These are phyloP conservation scores for Grallaria varia DNA, from an alignment of 2,113 vertebrate species.

Conservation along the genomic window DNA sequence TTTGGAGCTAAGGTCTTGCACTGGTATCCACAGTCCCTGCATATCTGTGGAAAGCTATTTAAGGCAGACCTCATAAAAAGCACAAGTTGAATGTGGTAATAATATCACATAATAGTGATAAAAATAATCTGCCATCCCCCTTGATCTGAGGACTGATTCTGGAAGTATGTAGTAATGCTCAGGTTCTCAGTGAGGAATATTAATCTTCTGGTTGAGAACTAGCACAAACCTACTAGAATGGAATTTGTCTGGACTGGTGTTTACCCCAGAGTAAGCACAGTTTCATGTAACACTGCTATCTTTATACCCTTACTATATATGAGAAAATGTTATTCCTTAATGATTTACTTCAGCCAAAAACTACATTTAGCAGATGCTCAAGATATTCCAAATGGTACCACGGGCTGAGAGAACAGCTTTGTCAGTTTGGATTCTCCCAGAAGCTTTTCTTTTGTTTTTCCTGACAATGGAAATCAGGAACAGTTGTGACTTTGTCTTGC, in stretches of 20 bases:
- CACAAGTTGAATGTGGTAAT: neutral
- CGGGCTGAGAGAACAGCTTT: slow-evolving; percentile 69
- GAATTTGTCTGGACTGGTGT: neutral
- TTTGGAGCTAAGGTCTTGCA: neutral
- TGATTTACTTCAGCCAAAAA: slow-evolving; percentile 84
- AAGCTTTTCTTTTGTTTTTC: slow-evolving; percentile 1
- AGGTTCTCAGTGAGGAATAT: neutral
- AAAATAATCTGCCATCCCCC: neutral
- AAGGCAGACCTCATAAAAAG: neutral
- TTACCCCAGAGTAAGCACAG: neutral
- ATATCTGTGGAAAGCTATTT: neutral
- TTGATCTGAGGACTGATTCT: neutral
- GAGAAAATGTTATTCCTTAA: slow-evolving; percentile 71
- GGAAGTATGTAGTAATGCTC: neutral
- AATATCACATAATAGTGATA: neutral
- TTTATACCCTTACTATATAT: neutral
- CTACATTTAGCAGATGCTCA: slow-evolving; percentile 92
- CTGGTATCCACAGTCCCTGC: no score
- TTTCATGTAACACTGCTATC: neutral
- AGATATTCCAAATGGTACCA: slow-evolving; percentile 84
- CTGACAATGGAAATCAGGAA: slow-evolving; percentile 22
- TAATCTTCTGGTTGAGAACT: neutral
- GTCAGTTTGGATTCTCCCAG: neutral
- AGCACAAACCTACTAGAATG: neutral
- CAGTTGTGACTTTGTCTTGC: neutral